A percentile compares a stretch with the other conserved stretches of the same genome.
phyloP scores from a whole-genome alignment of 2,113 vertebrate species.

The Lucifuga dentata region DNA sequence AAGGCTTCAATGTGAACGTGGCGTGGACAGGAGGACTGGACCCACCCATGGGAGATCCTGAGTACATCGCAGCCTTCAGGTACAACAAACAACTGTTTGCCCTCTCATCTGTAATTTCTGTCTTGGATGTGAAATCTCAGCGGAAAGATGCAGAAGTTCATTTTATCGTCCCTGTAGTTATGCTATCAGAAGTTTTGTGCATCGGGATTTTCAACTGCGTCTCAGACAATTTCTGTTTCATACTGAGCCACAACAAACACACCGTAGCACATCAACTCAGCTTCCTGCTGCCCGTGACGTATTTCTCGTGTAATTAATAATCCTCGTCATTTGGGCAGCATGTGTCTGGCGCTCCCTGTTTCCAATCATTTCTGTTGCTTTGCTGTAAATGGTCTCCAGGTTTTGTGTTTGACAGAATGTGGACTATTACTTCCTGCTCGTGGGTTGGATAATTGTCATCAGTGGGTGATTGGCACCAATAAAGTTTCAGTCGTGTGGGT shows the following conservation, averaged over 20 bases:
- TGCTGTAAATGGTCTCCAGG: slow-evolving; percentile 71
- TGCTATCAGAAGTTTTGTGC: no score
- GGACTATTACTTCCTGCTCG: slow-evolving; percentile 70
- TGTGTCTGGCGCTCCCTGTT: slow-evolving; percentile 49
- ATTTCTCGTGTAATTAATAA: slow-evolving; percentile 60
- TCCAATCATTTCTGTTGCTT: slow-evolving; percentile 53
- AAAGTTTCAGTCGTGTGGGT: slow-evolving; percentile 69
- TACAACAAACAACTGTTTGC: slow-evolving; percentile 46
- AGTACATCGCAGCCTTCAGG: slow-evolving; percentile 97
- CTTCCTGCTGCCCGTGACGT: slow-evolving; percentile 58
- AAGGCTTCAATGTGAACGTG: slow-evolving; percentile 94
- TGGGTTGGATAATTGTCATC: slow-evolving; percentile 68
- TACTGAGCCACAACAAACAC: slow-evolving; percentile 65
- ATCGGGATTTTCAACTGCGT: slow-evolving; percentile 14
- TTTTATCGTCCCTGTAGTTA: no score
- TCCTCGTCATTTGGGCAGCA: slow-evolving; percentile 72
- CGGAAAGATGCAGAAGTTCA: no score
- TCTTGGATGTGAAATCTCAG: background rate
- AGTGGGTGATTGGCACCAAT: slow-evolving; percentile 75
- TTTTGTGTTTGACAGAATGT: slow-evolving; percentile 65
- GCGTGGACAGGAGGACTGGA: slow-evolving; percentile 95
- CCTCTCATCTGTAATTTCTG: background rate
- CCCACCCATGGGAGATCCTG: slow-evolving; percentile 95
- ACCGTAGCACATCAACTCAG: slow-evolving; percentile 23
- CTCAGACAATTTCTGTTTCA: slow-evolving; percentile 40